Evolutionary conservation across 2,113 vertebrate species (phyloP).

Genomic region (Callipepla californica): DNA sequence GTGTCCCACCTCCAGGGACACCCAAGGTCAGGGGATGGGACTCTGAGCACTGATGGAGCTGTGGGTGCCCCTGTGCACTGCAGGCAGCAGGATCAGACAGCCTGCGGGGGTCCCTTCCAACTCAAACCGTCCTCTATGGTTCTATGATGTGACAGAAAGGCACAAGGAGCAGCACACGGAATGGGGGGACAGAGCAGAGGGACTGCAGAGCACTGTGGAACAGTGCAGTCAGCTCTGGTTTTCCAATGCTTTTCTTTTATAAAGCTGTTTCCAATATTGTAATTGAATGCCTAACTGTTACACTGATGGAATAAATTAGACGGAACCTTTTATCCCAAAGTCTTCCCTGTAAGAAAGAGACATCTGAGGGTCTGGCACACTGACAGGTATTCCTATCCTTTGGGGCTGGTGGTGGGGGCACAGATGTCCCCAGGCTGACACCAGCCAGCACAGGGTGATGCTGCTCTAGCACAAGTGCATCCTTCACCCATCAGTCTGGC

Average conservation of each 20-base stretch:
- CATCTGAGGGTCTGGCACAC: conserved; percentile 23
- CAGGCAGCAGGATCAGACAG: too few relatives aligned
- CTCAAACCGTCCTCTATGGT: too few relatives aligned
- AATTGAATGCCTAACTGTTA: conserved; percentile 48
- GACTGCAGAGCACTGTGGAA: background rate
- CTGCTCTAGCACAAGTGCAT: accelerated
- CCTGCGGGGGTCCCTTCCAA: too few relatives aligned
- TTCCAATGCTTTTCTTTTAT: background rate
- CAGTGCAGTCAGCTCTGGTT: background rate
- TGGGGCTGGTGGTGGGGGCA: conserved; percentile 7
- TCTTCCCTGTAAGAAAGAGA: conserved; percentile 38
- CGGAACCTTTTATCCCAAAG: conserved; percentile 36
- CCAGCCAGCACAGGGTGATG: background rate
- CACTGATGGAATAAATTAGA: conserved; percentile 65
- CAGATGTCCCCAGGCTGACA: conserved; percentile 5
- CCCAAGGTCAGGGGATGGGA: too few relatives aligned
- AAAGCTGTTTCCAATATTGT: conserved; percentile 61
- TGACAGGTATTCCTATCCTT: conserved; percentile 51
- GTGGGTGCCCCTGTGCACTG: too few relatives aligned
- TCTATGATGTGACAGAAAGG: background rate
- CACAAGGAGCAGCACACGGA: background rate
- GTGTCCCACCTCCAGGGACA: too few relatives aligned
- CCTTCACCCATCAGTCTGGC: background rate
- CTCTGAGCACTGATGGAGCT: too few relatives aligned
- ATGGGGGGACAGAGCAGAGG: too few relatives aligned